Conservation (phyloP, 2,113 vertebrate species). For the Cyanoramphus novaezelandiae region DNA sequence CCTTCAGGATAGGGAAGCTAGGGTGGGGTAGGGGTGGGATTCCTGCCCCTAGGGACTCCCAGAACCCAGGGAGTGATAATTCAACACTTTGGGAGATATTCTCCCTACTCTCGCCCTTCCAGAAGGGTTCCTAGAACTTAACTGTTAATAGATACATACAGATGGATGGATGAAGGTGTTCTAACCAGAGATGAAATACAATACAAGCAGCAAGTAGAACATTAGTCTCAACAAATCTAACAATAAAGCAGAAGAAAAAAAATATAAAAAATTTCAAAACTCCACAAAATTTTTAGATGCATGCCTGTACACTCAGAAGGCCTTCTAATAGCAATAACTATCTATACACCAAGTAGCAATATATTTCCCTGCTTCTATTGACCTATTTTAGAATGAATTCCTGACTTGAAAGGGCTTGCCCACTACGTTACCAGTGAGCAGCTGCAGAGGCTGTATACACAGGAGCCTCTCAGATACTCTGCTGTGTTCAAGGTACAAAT, state of each 20-base stretch:
- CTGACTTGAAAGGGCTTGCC: background rate
- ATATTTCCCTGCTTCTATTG: background rate
- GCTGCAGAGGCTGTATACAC: background rate
- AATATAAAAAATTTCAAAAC: no score
- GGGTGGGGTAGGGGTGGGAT: background rate
- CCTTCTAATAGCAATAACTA: background rate
- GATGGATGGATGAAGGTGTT: background rate
- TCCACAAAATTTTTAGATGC: background rate
- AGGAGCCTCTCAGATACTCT: background rate
- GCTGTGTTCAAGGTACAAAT: background rate
- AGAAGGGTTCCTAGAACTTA: background rate
- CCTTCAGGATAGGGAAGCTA: background rate
- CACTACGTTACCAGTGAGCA: background rate
- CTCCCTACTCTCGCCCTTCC: background rate
- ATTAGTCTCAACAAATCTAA: background rate
- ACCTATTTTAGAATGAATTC: background rate
- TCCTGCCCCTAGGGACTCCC: background rate
- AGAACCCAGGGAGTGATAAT: background rate
- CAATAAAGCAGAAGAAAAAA: background rate
- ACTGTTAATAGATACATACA: background rate
- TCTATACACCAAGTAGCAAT: background rate
- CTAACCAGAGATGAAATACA: background rate
- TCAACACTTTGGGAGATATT: background rate
- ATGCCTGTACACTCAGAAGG: rapidly evolving
- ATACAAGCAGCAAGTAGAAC: background rate